Conservation (phyloP, 2,888 invertebrate genomes). For the Eilema sororculum region DNA sequence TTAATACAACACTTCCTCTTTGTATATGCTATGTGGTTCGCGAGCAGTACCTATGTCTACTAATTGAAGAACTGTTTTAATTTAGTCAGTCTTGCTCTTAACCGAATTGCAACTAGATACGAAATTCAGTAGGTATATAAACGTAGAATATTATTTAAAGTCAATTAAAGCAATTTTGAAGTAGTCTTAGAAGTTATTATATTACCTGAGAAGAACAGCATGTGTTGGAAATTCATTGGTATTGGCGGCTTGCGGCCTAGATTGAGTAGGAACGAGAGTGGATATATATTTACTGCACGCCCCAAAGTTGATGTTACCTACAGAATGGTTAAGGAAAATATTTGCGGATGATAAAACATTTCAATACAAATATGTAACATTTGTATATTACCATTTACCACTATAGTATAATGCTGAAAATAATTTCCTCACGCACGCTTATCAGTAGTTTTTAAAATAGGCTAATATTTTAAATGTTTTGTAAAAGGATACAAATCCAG, state of each 20-base stretch:
- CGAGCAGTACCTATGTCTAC: too few species aligned
- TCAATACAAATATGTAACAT: neutral
- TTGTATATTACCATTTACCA: neutral
- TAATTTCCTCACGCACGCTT: neutral
- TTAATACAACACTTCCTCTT: too few species aligned
- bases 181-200: neutral
- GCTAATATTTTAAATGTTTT: neutral
- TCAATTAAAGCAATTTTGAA: neutral
- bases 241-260: constrained; percentile 97
- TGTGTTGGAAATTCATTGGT: constrained; percentile 97
- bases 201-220: constrained; percentile 97
- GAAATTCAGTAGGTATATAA: too few species aligned
- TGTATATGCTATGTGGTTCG: too few species aligned
- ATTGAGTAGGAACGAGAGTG: constrained; percentile 96
- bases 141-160: too few species aligned
- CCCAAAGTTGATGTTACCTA: constrained; percentile 96
- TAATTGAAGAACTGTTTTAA: too few species aligned
- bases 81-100: too few species aligned
- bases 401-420: neutral
- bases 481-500: constrained; percentile 97
- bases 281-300: constrained; percentile 98
- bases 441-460: neutral
- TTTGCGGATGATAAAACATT: neutral
- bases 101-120: neutral
- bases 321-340: constrained; percentile 13